Conservation (phyloP, 2,797 vertebrate genomes). For the Catharus ustulatus region DNA sequence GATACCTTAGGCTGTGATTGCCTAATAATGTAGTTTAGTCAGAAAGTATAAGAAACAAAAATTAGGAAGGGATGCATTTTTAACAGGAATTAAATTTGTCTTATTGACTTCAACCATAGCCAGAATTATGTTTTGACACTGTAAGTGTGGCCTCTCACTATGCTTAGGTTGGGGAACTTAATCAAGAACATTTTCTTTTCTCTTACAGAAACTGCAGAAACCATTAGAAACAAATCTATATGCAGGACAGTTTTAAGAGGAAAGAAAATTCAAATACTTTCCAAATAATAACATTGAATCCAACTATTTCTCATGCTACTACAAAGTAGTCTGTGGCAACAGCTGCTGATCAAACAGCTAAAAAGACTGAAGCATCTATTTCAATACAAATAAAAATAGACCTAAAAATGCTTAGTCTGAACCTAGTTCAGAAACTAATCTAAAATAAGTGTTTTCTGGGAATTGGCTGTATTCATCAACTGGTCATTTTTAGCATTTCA, state of each 20-base stretch:
- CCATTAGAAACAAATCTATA: background rate
- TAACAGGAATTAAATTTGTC: background rate
- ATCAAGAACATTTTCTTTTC: background rate
- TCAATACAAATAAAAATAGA: conserved; percentile 52
- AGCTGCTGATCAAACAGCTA: conserved; percentile 42
- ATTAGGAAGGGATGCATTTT: background rate
- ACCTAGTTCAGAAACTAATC: conserved; percentile 48
- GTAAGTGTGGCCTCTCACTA: background rate
- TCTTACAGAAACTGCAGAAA: background rate
- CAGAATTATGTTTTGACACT: background rate
- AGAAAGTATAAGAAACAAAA: background rate
- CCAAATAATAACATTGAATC: background rate
- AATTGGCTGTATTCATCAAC: conserved; percentile 24
- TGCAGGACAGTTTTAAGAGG: background rate
- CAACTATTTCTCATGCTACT: background rate
- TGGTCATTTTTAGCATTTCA: conserved; percentile 41
- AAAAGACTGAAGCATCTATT: conserved; percentile 45
- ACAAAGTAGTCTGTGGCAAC: conserved; percentile 13
- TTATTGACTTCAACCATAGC: background rate
- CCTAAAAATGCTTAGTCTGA: conserved; percentile 48
- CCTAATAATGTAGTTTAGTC: background rate
- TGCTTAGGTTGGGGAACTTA: background rate
- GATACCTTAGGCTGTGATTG: background rate
- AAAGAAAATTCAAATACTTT: background rate
- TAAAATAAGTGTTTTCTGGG: conserved; percentile 10